Percentiles rank a stretch among this genome's conserved stretches.
Conservation (phyloP, 2,888 invertebrate species). For the Thysanoteuthis rhombus region DNA sequence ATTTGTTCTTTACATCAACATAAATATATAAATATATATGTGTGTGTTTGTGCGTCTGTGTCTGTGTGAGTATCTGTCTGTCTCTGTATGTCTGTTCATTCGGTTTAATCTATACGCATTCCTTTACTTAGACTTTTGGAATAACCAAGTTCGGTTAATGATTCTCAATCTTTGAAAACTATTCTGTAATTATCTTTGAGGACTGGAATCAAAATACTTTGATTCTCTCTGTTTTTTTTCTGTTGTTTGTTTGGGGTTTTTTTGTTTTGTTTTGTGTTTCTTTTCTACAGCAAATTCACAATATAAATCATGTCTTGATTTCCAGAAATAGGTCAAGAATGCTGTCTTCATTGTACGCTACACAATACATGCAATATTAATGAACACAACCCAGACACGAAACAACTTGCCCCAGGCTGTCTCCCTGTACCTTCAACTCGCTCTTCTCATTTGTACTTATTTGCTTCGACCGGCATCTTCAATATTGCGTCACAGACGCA, state of each 20-base stretch:
- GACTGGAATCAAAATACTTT: not conserved
- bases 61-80: too few species aligned
- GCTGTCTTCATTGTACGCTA: not conserved
- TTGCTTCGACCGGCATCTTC: not conserved
- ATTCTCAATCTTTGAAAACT: not conserved
- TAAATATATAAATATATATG: too few species aligned
- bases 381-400: not conserved
- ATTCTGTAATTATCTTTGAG: not conserved
- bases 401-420: not conserved
- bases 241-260: not conserved
- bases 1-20: too few species aligned
- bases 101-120: too few species aligned
- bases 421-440: not conserved
- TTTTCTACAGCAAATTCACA: not conserved
- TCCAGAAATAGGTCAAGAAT: not conserved
- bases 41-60: too few species aligned
- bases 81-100: too few species aligned
- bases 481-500: constrained; percentile 12
- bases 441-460: not conserved
- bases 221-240: not conserved
- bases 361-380: not conserved
- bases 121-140: not conserved
- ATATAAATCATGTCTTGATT: not conserved
- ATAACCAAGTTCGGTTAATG: not conserved
- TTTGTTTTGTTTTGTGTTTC: not conserved